These are phyloP conservation scores for Mellivora capensis DNA, from an alignment of 2,113 vertebrate species.

Conservation along the genomic window DNA sequence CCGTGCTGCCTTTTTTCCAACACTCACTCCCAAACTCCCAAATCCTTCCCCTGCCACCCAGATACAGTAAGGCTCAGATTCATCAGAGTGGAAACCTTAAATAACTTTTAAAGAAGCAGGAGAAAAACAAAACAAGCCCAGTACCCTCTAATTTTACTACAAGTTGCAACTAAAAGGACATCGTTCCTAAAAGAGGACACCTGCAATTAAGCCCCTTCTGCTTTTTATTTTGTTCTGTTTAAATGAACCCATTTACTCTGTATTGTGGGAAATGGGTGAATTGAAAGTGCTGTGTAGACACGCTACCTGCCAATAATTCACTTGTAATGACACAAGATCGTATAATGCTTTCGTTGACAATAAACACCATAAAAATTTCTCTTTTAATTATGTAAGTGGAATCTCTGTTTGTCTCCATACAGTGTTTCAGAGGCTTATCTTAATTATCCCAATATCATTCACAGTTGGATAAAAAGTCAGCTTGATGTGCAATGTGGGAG, in stretches of 20 bases:
- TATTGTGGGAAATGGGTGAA: not conserved
- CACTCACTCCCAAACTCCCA: not conserved
- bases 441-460: constrained; percentile 54
- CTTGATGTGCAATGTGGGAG: constrained; percentile 24
- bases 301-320: not conserved
- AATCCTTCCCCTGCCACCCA: not conserved
- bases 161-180: not conserved
- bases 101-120: not conserved
- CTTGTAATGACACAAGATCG: not conserved
- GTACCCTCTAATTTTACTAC: not conserved
- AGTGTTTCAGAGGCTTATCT: constrained; percentile 46
- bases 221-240: constrained; percentile 8
- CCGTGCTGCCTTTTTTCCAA: not conserved
- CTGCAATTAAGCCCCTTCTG: not conserved
- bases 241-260: not conserved
- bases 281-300: not conserved
- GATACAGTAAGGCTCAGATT: not conserved
- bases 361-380: not conserved
- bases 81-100: not conserved
- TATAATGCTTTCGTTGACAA: not conserved
- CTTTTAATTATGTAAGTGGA: not conserved
- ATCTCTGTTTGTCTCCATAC: constrained; percentile 48
- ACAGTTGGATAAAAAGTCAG: constrained; percentile 54
- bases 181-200: not conserved
- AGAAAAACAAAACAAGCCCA: not conserved